phyloP scores from a whole-genome alignment of 2,797 vertebrate species.

The Sebastiscus albofasciatus region DNA sequence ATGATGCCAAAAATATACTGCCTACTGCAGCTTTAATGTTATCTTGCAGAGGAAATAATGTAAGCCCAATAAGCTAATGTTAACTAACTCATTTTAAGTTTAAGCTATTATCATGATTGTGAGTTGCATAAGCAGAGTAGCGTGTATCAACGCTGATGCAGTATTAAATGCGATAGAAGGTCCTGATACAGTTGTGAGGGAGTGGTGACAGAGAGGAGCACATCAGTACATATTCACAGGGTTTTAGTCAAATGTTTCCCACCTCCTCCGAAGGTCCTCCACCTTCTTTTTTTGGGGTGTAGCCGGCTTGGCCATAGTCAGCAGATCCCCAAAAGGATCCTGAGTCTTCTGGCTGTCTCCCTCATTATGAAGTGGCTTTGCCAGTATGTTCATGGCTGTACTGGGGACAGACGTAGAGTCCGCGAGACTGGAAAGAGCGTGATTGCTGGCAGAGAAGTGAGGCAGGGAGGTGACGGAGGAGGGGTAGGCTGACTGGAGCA shows the following conservation, averaged over 20 bases:
- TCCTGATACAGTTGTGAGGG: conserved; percentile 5
- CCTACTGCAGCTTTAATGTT: neutral
- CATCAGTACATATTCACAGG: conserved; percentile 17
- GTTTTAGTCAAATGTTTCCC: conserved; percentile 96
- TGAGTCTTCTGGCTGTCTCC: conserved; percentile 78
- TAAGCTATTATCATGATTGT: neutral
- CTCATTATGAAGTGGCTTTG: conserved; percentile 76
- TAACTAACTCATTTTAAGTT: neutral
- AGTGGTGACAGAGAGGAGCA: neutral
- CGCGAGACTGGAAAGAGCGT: conserved; percentile 76
- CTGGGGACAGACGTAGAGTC: conserved; percentile 69
- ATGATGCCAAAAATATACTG: no score
- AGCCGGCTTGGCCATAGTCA: conserved; percentile 88
- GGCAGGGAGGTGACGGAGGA: conserved; percentile 64
- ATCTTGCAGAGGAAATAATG: neutral
- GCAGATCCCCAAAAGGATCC: conserved; percentile 94
- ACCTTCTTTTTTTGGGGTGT: conserved; percentile 86
- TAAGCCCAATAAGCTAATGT: neutral
- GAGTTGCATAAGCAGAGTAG: conserved; percentile 5
- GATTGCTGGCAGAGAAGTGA: conserved; percentile 84
- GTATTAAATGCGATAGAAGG: conserved; percentile 34
- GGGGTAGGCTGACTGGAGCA: conserved; percentile 43
- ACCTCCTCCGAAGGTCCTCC: conserved; percentile 90
- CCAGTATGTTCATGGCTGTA: conserved; percentile 69
- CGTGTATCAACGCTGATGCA: neutral